These are phyloP conservation scores for Cyprinella venusta DNA, from an alignment of 2,797 vertebrate species.

Conservation along the genomic window DNA sequence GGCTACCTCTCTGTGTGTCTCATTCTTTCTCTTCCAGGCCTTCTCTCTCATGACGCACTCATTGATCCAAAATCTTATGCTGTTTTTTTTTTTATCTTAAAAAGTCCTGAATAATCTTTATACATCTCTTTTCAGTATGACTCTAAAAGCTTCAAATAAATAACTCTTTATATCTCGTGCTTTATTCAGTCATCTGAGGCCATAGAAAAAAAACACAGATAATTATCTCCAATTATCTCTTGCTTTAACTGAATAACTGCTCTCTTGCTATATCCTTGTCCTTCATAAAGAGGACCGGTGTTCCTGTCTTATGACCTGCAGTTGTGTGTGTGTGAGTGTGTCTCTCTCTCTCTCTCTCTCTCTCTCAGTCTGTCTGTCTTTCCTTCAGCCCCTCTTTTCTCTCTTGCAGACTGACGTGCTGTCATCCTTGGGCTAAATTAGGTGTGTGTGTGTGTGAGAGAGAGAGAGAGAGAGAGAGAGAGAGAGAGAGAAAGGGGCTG, in stretches of 20 bases:
- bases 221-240: background rate
- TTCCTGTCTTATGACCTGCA: too few species aligned
- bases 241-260: background rate
- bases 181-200: background rate
- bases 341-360: constrained; percentile 9
- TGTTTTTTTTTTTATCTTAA: background rate
- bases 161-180: too few species aligned
- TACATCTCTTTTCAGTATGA: background rate
- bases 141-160: background rate
- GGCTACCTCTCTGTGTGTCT: constrained; percentile 47
- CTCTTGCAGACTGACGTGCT: constrained; percentile 57
- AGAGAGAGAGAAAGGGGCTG: constrained; percentile 42
- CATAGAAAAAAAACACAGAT: background rate
- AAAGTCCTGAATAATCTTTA: background rate
- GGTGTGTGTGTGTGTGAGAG: constrained; percentile 45
- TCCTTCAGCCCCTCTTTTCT: background rate
- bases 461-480: background rate
- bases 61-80: background rate
- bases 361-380: constrained; percentile 31
- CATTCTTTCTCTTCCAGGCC: constrained; percentile 21
- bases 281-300: background rate
- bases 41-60: constrained; percentile 22
- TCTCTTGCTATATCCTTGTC: background rate
- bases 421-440: constrained; percentile 71
- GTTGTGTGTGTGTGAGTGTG: too few species aligned